Evolutionary conservation across 2,888 invertebrate species (phyloP), one percentile per base, ranked within the genome.

Genomic region (Digitonthophagus gazella): DNA sequence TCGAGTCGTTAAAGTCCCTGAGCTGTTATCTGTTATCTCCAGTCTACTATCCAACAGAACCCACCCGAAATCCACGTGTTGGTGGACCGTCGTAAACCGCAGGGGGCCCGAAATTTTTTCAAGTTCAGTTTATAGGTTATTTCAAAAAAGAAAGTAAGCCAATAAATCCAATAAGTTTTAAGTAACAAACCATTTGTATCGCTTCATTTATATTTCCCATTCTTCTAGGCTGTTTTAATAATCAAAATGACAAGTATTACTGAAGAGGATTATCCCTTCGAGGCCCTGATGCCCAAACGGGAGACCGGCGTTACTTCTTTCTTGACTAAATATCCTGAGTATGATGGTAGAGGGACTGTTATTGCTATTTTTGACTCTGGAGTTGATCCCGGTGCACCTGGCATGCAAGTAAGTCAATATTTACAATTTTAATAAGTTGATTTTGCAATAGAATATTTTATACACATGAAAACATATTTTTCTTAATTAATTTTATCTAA

Each of bases 321-420:
- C 85, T 83, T 97, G 72, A 89, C 87, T 76, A 97, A 96, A 86
- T 91, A 95, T 85, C 93, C 96, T 0, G 87, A 90, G 67, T 96
- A 91, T 81, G 97, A 99, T 87, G 98, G 98, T 56, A 88, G 95
- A 78, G 93, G 91, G 77, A 91, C 95, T 66, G 86, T 93, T 74
- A 97, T 99, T 80, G 98, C 97, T 58, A 93, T 99, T 81, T 91
- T 98, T 76, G 99, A 99, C 85, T 97, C 98, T 2, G 98, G 98
- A 5, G 95, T 99, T 67, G 98, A 99, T 86, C 98, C 98, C 18
- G 95, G 95, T 63, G 97, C 97, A 5, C 90, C 93, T 72, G 98
- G 98, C 72, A 87, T 99, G 76, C 91, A 95, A 91, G 98, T 95
- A 86, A 81, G 79, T 82, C 18, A 18, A 6, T n/a, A 8, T 20